Conservation (phyloP, 2,888 invertebrate genomes). For the Malachius bipustulatus region DNA sequence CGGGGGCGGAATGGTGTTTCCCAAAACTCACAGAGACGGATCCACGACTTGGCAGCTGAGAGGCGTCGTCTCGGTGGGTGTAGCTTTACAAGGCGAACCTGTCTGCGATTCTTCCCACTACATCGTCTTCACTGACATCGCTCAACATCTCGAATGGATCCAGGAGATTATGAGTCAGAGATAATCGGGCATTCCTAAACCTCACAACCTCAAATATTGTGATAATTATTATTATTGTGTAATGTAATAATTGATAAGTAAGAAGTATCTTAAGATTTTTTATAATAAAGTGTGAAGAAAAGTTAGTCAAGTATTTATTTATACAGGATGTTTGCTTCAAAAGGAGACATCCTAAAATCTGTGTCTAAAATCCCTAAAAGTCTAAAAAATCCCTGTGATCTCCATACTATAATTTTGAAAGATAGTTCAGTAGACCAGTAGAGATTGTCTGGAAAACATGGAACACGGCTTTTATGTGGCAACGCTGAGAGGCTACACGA, state of each 20-base stretch:
- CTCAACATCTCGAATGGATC: constrained; percentile 46
- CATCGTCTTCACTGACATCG: constrained; percentile 49
- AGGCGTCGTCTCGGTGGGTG: constrained; percentile 47
- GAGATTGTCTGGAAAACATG: too few relatives aligned
- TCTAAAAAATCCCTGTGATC: too few relatives aligned
- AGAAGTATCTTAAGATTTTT: too few relatives aligned
- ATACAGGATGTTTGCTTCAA: too few relatives aligned
- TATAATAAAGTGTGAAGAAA: too few relatives aligned
- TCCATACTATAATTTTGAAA: too few relatives aligned
- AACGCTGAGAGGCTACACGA: too few relatives aligned
- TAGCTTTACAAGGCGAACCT: constrained; percentile 43
- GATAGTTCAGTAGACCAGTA: too few relatives aligned
- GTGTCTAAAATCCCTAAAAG: too few relatives aligned
- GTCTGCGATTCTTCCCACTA: constrained; percentile 49
- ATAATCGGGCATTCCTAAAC: not conserved
- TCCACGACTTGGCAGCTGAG: constrained; percentile 29
- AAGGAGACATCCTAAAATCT: too few relatives aligned
- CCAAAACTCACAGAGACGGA: constrained; percentile 22
- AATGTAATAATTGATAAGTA: constrained; percentile 1
- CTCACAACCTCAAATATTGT: not conserved
- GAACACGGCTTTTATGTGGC: too few relatives aligned
- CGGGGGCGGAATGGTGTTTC: constrained; percentile 35
- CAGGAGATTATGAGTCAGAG: constrained; percentile 14
- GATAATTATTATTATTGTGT: not conserved
- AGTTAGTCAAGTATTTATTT: too few relatives aligned